phyloP scores from a whole-genome alignment of 2,888 invertebrate species.

The Danaus chrysippus region DNA sequence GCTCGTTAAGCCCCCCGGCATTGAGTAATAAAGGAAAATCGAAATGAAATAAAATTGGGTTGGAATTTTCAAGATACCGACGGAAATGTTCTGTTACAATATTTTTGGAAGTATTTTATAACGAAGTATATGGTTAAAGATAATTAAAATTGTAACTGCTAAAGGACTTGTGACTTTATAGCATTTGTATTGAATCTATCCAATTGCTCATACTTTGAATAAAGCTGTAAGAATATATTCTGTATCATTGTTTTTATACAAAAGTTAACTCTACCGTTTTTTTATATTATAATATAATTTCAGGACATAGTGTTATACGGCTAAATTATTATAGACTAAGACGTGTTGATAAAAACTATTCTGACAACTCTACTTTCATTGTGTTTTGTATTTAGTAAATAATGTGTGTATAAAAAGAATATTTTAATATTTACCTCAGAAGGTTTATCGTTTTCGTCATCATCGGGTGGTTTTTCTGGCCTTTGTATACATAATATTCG shows the following conservation, averaged over 20 bases:
- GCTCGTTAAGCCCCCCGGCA: constrained; percentile 77
- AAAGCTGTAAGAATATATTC: no score
- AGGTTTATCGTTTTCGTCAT: constrained; percentile 76
- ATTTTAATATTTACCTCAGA: constrained; percentile 65
- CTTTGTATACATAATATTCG: constrained; percentile 92
- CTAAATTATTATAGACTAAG: no score
- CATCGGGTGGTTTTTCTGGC: constrained; percentile 88
- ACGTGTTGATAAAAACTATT: no score
- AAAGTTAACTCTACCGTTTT: no score
- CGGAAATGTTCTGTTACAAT: constrained; percentile 71
- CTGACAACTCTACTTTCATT: no score
- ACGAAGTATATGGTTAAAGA: constrained; percentile 59
- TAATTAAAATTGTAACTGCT: constrained; percentile 74
- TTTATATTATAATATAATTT: no score
- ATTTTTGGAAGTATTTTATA: constrained; percentile 62
- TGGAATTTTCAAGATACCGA: constrained; percentile 72
- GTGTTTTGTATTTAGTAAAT: constrained; percentile 38
- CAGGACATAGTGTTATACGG: no score
- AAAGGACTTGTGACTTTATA: constrained; percentile 55
- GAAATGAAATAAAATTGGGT: constrained; percentile 79
- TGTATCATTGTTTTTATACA: no score
- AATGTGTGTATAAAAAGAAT: not conserved
- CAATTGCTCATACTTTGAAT: no score
- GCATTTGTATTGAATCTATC: constrained; percentile 57
- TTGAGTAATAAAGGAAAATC: constrained; percentile 79